Base-by-base conservation (phyloP, 2,888 invertebrate genomes). In the Psococerastis gibbosa region DNA sequence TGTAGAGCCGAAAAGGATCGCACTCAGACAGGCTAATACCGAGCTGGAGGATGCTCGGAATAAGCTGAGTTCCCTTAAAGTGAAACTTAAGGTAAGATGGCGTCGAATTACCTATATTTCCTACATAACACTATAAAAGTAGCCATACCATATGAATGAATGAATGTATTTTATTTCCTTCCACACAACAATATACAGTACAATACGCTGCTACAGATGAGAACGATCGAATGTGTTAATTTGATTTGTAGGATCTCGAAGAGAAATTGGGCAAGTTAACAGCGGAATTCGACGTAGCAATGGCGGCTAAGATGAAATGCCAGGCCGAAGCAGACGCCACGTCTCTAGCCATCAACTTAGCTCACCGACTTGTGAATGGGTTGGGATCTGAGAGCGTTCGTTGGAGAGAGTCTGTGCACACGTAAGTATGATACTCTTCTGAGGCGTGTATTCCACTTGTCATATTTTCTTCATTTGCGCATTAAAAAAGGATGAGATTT, bases 271-370 rank as follows among this genome's bases (percentile, higher is more conserved):
- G 69, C 44, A 68, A 72, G 13, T 62, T 94, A 49, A 74, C 84
- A 48, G 76, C 73, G 49, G 82, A 84, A 52, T 92, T 87, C 65
- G 85, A 88, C 56, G 73, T 75, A 50, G 94, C 94, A 0, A 75
- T 83, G 9, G 75, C 73, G 35, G 82, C 78, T 52, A 94, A 94
- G 57, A 71, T 84, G 61, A 81, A 81, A 55, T 92, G 91, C 58
- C 89, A 94, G 62, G 77, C 80, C 33, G 89, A 92, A 63, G 92
- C 92, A 1, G 91, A 92, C 54, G 78, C 80, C 31, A 94, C 92
- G 0, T 78, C 82, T 3, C 70, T 73, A 48, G 89, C 85, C 32
- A 92, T 94, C 48, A 85, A 85, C 60, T 65, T 94, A 48, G 94
- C 94, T 3, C 89, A 92, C 59, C 68, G 94, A 54, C 66, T 94